A percentile compares a stretch with the other conserved stretches of the same genome.
Conservation (phyloP, 2,797 vertebrate genomes). For the Dipus sagitta region DNA sequence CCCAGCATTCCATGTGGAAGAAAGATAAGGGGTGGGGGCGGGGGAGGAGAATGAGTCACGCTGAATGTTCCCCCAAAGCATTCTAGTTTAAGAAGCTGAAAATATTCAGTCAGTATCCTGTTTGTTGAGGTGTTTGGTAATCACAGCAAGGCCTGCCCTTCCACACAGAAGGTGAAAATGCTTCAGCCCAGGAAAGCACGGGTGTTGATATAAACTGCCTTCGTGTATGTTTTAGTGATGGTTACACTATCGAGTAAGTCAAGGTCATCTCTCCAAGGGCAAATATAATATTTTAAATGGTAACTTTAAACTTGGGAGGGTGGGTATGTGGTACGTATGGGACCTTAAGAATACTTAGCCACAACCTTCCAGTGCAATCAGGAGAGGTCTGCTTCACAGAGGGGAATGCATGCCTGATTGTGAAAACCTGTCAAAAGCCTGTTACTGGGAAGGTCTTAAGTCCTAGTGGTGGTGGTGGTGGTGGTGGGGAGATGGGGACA, state of each 20-base stretch:
- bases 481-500: too few species aligned
- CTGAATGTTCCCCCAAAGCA: neutral
- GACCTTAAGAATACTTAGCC: neutral
- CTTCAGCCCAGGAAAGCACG: neutral
- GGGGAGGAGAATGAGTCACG: slow-evolving; percentile 38
- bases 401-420: too few species aligned
- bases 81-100: neutral
- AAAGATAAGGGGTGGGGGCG: neutral
- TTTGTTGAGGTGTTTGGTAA: neutral
- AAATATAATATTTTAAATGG: neutral
- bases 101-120: slow-evolving; percentile 5
- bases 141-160: neutral
- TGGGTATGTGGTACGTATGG: neutral
- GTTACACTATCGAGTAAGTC: neutral
- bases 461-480: too few species aligned
- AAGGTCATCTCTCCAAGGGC: accelerated
- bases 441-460: too few species aligned
- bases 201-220: neutral
- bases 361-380: neutral
- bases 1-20: neutral
- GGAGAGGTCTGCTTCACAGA: too few species aligned
- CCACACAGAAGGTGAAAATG: neutral
- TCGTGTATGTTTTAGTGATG: neutral
- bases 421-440: too few species aligned
- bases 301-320: neutral